Evolutionary conservation across 2,888 invertebrate species (phyloP).

Genomic region (Electrophaes corylata): DNA sequence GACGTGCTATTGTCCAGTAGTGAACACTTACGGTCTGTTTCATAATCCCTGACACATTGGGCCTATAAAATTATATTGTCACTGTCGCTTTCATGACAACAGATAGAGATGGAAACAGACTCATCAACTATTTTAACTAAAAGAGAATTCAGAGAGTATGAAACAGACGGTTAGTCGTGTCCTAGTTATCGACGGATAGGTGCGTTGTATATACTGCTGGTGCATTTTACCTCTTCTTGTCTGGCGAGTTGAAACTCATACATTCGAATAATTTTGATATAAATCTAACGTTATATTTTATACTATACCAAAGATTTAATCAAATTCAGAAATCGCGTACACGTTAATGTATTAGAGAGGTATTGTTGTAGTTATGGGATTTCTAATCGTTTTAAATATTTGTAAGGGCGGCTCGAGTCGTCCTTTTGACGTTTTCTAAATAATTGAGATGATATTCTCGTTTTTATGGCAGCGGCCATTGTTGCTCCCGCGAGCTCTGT

Average conservation of each 20-base stretch:
- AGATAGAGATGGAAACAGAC: too few species aligned
- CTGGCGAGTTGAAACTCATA: slow-evolving; percentile 30
- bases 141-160: too few species aligned
- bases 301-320: slow-evolving; percentile 61
- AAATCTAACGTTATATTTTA: slow-evolving; percentile 43
- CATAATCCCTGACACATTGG: too few species aligned
- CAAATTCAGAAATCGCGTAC: slow-evolving; percentile 52
- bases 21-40: too few species aligned
- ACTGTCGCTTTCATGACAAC: too few species aligned
- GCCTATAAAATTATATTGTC: too few species aligned
- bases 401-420: slow-evolving; percentile 24
- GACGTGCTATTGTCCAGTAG: too few species aligned
- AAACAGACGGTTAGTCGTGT: too few species aligned
- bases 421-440: slow-evolving; percentile 30
- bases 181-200: background rate
- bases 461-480: slow-evolving; percentile 25
- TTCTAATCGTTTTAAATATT: slow-evolving; percentile 21
- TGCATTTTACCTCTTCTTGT: slow-evolving; percentile 26
- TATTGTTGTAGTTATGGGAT: slow-evolving; percentile 30
- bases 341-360: slow-evolving; percentile 37
- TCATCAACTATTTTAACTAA: too few species aligned
- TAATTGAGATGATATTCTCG: slow-evolving; percentile 28
- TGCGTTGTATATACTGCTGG: slow-evolving; percentile 10
- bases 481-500: slow-evolving; percentile 4
- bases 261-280: slow-evolving; percentile 39